Evolutionary conservation across 2,797 vertebrate genomes (phyloP).

Genomic region (Falco rusticolus): DNA sequence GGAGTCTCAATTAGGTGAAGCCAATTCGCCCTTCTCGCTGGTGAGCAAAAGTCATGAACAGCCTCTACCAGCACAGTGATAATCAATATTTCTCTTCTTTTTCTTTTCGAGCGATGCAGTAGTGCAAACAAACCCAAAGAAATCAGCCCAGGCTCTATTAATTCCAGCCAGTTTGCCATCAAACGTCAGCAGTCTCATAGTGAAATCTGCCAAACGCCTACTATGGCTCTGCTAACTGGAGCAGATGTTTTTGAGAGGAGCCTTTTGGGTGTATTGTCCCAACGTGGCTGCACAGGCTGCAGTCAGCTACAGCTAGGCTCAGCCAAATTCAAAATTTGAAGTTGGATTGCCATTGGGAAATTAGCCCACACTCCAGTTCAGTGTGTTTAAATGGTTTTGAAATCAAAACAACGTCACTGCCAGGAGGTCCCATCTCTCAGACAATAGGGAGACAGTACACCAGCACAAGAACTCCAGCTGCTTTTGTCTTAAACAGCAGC

Average conservation of each 20-base stretch:
- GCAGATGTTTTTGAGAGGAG: constrained; percentile 15
- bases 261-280: background rate
- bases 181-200: background rate
- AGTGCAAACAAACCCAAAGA: background rate
- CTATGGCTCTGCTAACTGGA: background rate
- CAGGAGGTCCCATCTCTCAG: background rate
- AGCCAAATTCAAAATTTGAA: background rate
- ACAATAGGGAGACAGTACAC: background rate
- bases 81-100: background rate
- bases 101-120: background rate
- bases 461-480: background rate
- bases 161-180: background rate
- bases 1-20: background rate
- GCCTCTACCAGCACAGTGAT: background rate
- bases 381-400: constrained; percentile 13
- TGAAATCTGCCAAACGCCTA: background rate
- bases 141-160: background rate
- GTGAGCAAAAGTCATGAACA: background rate
- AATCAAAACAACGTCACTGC: constrained; percentile 14
- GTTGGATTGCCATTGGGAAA: constrained; percentile 25
- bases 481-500: background rate
- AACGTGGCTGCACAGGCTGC: background rate
- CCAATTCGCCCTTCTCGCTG: background rate
- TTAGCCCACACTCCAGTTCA: background rate
- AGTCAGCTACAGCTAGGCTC: background rate